Conservation (phyloP, 2,888 invertebrate species). For the Portevinia maculata region DNA sequence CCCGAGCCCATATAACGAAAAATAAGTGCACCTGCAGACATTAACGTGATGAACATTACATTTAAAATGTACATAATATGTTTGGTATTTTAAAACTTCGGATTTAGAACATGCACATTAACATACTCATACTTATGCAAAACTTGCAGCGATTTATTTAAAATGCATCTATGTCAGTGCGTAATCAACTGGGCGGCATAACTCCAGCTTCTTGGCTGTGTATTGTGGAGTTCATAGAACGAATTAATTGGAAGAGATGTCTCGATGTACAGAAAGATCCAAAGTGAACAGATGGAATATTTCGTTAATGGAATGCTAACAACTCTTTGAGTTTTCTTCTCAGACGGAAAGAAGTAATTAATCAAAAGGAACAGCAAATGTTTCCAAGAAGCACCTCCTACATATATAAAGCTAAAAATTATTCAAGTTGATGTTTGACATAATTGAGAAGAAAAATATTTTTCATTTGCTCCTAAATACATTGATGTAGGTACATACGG, state of each 20-base stretch:
- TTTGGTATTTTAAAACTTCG: constrained; percentile 29
- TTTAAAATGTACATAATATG: too few species aligned
- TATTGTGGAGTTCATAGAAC: constrained; percentile 44
- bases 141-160: constrained; percentile 30
- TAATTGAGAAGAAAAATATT: neutral
- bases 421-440: neutral
- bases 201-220: constrained; percentile 4
- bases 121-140: constrained; percentile 14
- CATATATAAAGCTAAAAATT: neutral
- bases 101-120: constrained; percentile 23
- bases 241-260: constrained; percentile 64
- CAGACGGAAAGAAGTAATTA: constrained; percentile 36
- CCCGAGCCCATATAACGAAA: constrained; percentile 52
- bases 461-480: too few species aligned
- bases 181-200: constrained; percentile 54
- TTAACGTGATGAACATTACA: constrained; percentile 59
- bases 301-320: constrained; percentile 66
- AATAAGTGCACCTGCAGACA: constrained; percentile 65
- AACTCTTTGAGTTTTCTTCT: constrained; percentile 44
- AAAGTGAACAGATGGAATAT: constrained; percentile 63
- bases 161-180: constrained; percentile 20
- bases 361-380: constrained; percentile 37
- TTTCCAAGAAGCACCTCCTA: constrained; percentile 48
- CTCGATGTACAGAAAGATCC: constrained; percentile 41
- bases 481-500: too few species aligned